phyloP scores from a whole-genome alignment of 2,888 invertebrate species.

The Zele albiditarsus region DNA sequence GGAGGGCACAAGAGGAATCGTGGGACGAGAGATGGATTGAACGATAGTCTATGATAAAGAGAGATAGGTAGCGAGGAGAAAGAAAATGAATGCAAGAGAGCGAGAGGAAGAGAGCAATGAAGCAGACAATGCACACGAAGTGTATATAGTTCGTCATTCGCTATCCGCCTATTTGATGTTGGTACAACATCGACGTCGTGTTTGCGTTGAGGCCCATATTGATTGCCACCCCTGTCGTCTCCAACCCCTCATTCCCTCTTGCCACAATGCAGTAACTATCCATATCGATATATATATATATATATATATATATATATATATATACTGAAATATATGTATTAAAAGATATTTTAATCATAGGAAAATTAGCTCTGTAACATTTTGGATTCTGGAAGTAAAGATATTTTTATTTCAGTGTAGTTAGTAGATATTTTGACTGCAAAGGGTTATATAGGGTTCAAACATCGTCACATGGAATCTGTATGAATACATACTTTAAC shows the following conservation, averaged over 20 bases:
- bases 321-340: background rate
- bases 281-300: background rate
- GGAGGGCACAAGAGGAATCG: conserved; percentile 38
- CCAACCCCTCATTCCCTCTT: conserved; percentile 46
- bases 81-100: conserved; percentile 44
- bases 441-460: conserved; percentile 21
- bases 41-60: conserved; percentile 23
- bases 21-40: background rate
- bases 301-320: too few relatives aligned
- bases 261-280: conserved; percentile 61
- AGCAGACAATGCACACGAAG: conserved; percentile 66
- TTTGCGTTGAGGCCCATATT: conserved; percentile 73
- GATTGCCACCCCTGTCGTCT: conserved; percentile 72
- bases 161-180: conserved; percentile 73
- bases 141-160: conserved; percentile 64
- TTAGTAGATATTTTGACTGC: conserved; percentile 33
- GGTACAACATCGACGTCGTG: conserved; percentile 72
- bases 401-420: too few relatives aligned
- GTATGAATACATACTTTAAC: conserved; percentile 35
- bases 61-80: conserved; percentile 34
- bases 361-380: too few relatives aligned
- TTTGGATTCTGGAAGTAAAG: too few relatives aligned
- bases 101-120: conserved; percentile 57
- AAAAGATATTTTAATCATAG: too few relatives aligned
- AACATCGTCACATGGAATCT: conserved; percentile 21